A percentile compares a stretch with the other conserved stretches of the same genome.
Conservation (phyloP, 2,797 vertebrate genomes). For the Enteromius radiatus region DNA sequence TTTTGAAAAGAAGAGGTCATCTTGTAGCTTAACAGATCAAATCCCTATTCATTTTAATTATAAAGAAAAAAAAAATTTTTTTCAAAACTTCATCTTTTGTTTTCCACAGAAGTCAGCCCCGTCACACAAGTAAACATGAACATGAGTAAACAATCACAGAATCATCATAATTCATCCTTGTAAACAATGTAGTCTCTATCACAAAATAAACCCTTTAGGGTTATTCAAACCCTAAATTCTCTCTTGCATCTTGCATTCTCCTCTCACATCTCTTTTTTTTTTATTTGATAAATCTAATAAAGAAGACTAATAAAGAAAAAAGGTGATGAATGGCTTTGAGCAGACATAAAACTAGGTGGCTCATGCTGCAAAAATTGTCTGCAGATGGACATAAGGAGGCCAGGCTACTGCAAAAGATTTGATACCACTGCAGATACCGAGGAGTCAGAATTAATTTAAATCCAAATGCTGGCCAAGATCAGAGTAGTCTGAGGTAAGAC, state of each 20-base stretch:
- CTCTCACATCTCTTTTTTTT: not conserved
- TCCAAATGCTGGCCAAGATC: constrained; percentile 24
- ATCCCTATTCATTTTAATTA: not conserved
- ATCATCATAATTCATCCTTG: not conserved
- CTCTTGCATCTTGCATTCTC: not conserved
- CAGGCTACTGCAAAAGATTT: constrained; percentile 42
- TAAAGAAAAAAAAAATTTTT: not conserved
- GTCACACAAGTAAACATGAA: not conserved
- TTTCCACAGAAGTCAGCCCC: not conserved
- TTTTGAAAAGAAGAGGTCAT: not conserved
- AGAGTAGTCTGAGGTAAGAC: constrained; percentile 55
- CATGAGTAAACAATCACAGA: not conserved
- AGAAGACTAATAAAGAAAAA: not conserved
- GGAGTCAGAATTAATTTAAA: constrained; percentile 45
- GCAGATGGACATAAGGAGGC: constrained; percentile 21
- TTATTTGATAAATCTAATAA: not conserved
- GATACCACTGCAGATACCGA: constrained; percentile 51
- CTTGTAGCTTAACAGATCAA: constrained; percentile 7
- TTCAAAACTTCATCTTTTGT: not conserved
- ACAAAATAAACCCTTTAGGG: not conserved
- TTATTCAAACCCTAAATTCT: not conserved
- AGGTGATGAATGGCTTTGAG: not conserved
- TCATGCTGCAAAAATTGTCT: not conserved
- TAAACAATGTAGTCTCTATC: not conserved
- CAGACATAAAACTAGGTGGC: not conserved